These are phyloP conservation scores for Serinus canaria DNA, from an alignment of 2,113 vertebrate genomes.

Conservation along the genomic window DNA sequence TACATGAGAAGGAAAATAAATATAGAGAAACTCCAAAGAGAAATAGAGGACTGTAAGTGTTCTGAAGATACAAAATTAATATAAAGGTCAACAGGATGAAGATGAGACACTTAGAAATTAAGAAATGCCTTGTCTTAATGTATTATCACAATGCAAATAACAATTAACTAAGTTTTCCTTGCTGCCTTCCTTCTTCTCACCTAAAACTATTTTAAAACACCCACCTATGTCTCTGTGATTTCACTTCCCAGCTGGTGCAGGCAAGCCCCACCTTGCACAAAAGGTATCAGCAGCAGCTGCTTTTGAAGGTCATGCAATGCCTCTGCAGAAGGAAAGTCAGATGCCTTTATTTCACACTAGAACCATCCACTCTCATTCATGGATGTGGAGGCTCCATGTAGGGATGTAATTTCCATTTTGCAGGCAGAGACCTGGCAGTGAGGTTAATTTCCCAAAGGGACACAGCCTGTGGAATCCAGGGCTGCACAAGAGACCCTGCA, in stretches of 20 bases:
- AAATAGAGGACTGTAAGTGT: not conserved
- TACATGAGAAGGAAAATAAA: not conserved
- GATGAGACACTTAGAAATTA: not conserved
- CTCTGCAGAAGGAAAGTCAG: not conserved
- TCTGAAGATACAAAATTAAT: not conserved
- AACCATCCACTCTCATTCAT: not conserved
- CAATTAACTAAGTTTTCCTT: not conserved
- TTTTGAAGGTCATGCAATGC: not conserved
- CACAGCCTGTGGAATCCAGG: rapidly evolving
- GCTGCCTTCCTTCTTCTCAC: not conserved
- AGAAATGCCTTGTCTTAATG: not conserved
- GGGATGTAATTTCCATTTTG: not conserved
- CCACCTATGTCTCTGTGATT: not conserved
- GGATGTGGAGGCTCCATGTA: not conserved
- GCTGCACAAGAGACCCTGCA: rapidly evolving
- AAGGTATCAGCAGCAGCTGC: not conserved
- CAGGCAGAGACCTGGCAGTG: not conserved
- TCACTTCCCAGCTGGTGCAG: not conserved
- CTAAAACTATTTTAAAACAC: not conserved
- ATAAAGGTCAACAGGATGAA: not conserved
- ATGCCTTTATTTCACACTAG: not conserved
- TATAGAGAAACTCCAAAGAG: not conserved
- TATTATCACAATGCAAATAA: not conserved
- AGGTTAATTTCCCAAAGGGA: not conserved
- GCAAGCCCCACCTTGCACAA: not conserved